Conservation (phyloP, 2,113 vertebrate genomes). For the Tapirus terrestris region DNA sequence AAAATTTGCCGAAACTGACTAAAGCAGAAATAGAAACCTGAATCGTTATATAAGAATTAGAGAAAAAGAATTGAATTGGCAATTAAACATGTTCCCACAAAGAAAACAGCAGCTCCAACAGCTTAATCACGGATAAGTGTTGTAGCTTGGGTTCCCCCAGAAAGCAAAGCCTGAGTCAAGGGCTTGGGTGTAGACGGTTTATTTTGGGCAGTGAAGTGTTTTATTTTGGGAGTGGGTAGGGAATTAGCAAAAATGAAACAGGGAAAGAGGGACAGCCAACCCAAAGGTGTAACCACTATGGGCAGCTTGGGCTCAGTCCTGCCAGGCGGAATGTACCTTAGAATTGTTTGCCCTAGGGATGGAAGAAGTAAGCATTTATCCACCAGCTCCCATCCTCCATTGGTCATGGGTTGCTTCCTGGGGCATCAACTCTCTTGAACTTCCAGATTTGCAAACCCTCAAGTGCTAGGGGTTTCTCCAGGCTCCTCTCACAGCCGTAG, state of each 20-base stretch:
- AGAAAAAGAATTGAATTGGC: neutral
- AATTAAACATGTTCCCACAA: neutral
- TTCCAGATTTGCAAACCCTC: neutral
- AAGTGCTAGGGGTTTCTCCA: neutral
- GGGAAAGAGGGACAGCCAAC: neutral
- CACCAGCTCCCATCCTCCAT: neutral
- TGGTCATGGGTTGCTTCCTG: neutral
- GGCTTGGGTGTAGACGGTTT: neutral
- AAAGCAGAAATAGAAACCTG: neutral
- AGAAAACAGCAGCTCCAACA: neutral
- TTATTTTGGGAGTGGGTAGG: neutral
- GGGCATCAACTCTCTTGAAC: neutral
- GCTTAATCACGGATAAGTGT: neutral
- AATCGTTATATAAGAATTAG: neutral
- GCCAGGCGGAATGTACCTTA: neutral
- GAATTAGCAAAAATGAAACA: neutral
- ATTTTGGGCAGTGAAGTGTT: neutral
- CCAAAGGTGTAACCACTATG: neutral
- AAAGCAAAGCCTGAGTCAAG: neutral
- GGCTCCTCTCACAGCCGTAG: neutral
- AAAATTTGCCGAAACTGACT: neutral
- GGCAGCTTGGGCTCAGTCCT: no score
- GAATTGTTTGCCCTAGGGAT: neutral
- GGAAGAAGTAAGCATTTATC: neutral
- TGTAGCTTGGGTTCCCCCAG: neutral